Conservation (phyloP, 1,140 invertebrate genomes). For the Diplogasteroides magnus region DNA sequence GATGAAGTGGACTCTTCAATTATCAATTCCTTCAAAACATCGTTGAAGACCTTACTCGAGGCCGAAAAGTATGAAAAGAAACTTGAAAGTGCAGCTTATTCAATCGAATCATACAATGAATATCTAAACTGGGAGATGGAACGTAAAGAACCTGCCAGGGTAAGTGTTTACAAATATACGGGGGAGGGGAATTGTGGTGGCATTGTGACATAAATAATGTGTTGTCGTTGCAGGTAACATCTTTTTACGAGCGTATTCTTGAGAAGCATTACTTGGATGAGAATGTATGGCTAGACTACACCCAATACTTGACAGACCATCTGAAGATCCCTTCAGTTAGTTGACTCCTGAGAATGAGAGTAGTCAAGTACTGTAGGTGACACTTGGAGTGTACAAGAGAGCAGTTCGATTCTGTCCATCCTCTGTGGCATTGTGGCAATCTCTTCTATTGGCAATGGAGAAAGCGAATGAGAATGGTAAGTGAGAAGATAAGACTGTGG, state of each 20-base stretch:
- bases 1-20: not conserved
- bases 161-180: not conserved
- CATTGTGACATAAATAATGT: not conserved
- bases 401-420: constrained; percentile 18
- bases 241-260: constrained; percentile 16
- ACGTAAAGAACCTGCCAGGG: not conserved
- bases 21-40: not conserved
- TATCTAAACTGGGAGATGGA: not conserved
- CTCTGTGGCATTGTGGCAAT: constrained; percentile 16
- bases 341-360: not conserved
- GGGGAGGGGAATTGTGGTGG: no score
- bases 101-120: not conserved
- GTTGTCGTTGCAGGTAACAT: not conserved
- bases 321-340: constrained; percentile 28
- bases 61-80: not conserved
- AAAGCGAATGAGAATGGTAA: constrained; percentile 11
- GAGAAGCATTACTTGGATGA: constrained; percentile 5
- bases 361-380: constrained; percentile 8
- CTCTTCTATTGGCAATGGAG: constrained; percentile 19
- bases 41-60: not conserved
- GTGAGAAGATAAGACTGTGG: constrained; percentile 14
- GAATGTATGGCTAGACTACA: constrained; percentile 13
- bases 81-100: not conserved
- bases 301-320: constrained; percentile 11
- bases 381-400: constrained; percentile 18